Evolutionary conservation across 2,888 invertebrate species (phyloP), one percentile per base, ranked within the genome.

Genomic region (Habrosyne pyritoides): DNA sequence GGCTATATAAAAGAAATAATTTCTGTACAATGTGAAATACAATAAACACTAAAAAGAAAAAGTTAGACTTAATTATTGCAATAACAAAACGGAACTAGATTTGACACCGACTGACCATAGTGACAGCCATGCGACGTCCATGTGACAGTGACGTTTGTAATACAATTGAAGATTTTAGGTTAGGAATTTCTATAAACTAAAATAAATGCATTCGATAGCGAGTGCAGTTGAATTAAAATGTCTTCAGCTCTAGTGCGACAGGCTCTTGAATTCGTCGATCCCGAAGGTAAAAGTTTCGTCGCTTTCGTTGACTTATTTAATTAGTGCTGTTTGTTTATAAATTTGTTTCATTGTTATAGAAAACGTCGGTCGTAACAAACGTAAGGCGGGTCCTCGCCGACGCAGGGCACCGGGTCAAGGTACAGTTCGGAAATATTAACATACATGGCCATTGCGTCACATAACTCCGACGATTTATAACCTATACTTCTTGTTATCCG

Each of bases 161-260:
- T 55, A 51, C 21, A 48, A 42, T 52, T 60, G 56, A 4, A 33
- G 47, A 56, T 67, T 69, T 71, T 56, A 78, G 75, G 79, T 80
- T 83, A 74, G 53, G 67, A 67, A 65, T 70, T 58, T 60, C 59
- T 64, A 58, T 60, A 56, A 66, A 60, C 55, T 60, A 50, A 69
- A 67, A 60, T 81, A 79, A 84, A 87, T 87, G 87, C 69, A 70
- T 79, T 72, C 67, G 8, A 30, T 50, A n/a, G n/a, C n/a, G n/a
- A n/a, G n/a, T 26, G 51, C 62, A 46, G 36, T 52, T 55, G 57
- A 69, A 67, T 58, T 85, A 89, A 86, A 83, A 94, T 94, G 94
- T 94, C 94, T 81, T 87, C 92, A 73, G 90, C 93, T 53, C 83
- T 94, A 77, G 86, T 94, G 49, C 90, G 93, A 66, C 90, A 93